Conservation (phyloP, 2,113 vertebrate species). For the Eurypyga helias region DNA sequence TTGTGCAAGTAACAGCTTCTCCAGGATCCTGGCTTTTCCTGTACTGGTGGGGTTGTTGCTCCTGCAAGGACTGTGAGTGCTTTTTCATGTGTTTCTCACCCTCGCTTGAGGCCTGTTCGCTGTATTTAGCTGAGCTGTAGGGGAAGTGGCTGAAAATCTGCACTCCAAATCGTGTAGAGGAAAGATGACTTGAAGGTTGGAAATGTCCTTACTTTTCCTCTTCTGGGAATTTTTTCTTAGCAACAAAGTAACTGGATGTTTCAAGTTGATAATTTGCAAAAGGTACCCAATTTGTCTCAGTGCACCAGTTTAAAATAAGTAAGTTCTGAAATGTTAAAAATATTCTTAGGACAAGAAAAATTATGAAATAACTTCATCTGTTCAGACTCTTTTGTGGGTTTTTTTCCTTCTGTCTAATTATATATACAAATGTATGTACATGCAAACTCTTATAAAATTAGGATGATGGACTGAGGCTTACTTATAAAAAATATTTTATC, state of each 20-base stretch:
- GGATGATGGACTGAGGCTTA: fast-evolving
- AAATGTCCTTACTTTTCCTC: neutral
- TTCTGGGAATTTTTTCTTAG: neutral
- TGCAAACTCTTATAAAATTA: neutral
- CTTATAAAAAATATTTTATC: neutral
- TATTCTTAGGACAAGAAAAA: neutral
- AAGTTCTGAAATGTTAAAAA: neutral
- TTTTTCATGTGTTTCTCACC: fast-evolving
- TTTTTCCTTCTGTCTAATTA: neutral
- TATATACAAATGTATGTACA: too few species aligned
- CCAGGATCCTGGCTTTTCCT: neutral
- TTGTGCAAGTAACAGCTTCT: neutral
- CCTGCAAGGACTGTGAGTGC: neutral
- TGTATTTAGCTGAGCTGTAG: neutral
- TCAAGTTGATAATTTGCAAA: neutral
- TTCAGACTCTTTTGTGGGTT: neutral
- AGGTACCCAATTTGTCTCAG: neutral
- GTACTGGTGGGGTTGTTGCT: fast-evolving
- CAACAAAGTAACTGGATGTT: neutral
- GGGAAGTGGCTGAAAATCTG: neutral
- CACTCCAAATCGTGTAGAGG: fast-evolving
- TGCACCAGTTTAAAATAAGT: neutral
- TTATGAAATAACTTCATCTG: neutral
- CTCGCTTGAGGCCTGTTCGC: neutral
- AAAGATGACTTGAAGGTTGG: neutral